These are phyloP conservation scores for Mystacornis crossleyi DNA, from an alignment of 2,113 vertebrate genomes.

Conservation along the genomic window DNA sequence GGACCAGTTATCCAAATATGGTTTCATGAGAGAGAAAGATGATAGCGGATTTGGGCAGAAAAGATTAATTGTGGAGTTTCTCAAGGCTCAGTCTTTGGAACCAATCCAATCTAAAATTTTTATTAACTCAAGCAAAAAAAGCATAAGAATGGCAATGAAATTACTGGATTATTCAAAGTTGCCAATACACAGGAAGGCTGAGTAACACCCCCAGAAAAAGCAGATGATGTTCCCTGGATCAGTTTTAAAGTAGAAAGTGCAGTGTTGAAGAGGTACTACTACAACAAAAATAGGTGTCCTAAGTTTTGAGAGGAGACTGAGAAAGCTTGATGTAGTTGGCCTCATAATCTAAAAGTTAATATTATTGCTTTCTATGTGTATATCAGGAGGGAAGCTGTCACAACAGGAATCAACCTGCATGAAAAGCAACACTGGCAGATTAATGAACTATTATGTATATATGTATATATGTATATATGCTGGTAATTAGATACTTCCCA, in stretches of 20 bases:
- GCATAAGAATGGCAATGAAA: not conserved
- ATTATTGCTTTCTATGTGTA: not conserved
- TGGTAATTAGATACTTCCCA: not conserved
- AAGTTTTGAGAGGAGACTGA: not conserved
- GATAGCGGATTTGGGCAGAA: not conserved
- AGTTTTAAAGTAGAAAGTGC: not conserved
- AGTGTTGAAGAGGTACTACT: not conserved
- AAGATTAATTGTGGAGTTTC: not conserved
- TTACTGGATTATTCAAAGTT: not conserved
- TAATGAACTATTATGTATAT: not conserved
- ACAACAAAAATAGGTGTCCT: not conserved
- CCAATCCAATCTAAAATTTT: not conserved
- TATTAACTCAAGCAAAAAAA: not conserved
- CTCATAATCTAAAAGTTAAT: not conserved
- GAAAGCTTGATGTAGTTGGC: not conserved
- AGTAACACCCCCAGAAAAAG: not conserved
- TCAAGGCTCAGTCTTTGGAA: not conserved
- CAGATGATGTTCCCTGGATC: not conserved
- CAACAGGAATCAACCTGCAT: not conserved
- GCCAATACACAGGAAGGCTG: not conserved
- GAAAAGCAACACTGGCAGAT: not conserved
- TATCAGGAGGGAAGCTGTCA: not conserved
- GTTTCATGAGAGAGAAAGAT: not conserved
- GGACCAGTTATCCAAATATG: not conserved
- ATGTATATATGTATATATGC: too few species aligned